Conservation (phyloP, 2,113 vertebrate genomes). For the Salminus brasiliensis region DNA sequence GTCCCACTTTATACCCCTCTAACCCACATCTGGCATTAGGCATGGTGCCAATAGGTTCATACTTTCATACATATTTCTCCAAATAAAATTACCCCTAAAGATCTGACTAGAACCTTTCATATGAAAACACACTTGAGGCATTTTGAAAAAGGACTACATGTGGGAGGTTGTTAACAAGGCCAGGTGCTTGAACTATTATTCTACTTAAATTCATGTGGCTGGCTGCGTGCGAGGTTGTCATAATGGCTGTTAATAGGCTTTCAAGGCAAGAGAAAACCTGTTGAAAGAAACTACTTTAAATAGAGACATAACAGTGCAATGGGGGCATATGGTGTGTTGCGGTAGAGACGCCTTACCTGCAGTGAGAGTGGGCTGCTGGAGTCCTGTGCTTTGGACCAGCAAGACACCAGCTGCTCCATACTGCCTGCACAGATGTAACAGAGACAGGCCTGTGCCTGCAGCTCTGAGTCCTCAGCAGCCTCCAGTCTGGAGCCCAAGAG, state of each 20-base stretch:
- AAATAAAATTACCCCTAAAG: too few relatives aligned
- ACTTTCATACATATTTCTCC: too few relatives aligned
- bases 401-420: constrained; percentile 90
- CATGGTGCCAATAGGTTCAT: too few relatives aligned
- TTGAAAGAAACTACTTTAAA: neutral
- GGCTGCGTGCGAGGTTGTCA: too few relatives aligned
- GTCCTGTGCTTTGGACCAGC: constrained; percentile 88
- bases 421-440: constrained; percentile 97
- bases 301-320: neutral
- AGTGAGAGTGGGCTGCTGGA: constrained; percentile 84
- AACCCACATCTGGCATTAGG: too few relatives aligned
- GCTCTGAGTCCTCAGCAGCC: constrained; percentile 75
- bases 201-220: too few relatives aligned
- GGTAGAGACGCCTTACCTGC: constrained; percentile 77
- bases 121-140: too few relatives aligned
- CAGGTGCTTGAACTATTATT: too few relatives aligned
- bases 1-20: too few relatives aligned
- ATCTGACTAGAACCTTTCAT: too few relatives aligned
- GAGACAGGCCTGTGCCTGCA: constrained; percentile 89
- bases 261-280: neutral
- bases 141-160: too few relatives aligned
- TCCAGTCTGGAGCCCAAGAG: constrained; percentile 88
- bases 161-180: too few relatives aligned
- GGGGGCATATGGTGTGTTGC: neutral
- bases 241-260: neutral